phyloP scores from a whole-genome alignment of 2,888 invertebrate genomes.

The Pristionchus fissidentatus region DNA sequence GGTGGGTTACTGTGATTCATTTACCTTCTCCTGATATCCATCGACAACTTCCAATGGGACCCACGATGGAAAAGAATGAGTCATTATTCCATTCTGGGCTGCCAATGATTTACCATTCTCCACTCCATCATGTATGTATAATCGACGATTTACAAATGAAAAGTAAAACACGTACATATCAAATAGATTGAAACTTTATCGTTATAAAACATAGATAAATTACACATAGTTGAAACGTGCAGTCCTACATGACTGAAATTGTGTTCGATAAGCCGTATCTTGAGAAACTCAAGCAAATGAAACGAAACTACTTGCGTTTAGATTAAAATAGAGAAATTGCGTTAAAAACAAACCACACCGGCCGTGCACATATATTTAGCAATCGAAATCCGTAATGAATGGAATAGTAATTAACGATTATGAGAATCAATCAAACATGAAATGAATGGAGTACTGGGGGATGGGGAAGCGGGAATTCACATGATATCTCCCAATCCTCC shows the following conservation, averaged over 20 bases:
- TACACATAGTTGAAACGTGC: no score
- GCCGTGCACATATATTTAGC: no score
- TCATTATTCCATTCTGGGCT: conserved; percentile 21
- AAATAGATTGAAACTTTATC: no score
- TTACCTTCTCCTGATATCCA: conserved; percentile 57
- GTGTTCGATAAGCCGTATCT: no score
- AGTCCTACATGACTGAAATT: no score
- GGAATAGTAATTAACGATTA: no score
- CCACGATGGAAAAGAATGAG: conserved; percentile 53
- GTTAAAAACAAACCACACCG: no score
- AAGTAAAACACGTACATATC: no score
- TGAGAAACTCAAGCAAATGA: no score
- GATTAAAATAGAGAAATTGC: no score
- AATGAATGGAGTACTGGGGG: background rate
- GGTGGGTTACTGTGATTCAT: background rate
- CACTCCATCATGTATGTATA: background rate
- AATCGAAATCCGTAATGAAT: no score
- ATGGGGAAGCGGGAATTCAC: background rate
- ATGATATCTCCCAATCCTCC: background rate
- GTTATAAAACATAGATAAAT: background rate
- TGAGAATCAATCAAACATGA: background rate
- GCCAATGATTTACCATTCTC: background rate
- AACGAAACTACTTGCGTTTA: no score
- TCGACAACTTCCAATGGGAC: conserved; percentile 53
- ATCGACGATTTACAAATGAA: background rate